A percentile compares a stretch with the other conserved stretches of the same genome.
These are phyloP conservation scores for Mobula birostris DNA, from an alignment of 2,113 vertebrate genomes.

Conservation along the genomic window DNA sequence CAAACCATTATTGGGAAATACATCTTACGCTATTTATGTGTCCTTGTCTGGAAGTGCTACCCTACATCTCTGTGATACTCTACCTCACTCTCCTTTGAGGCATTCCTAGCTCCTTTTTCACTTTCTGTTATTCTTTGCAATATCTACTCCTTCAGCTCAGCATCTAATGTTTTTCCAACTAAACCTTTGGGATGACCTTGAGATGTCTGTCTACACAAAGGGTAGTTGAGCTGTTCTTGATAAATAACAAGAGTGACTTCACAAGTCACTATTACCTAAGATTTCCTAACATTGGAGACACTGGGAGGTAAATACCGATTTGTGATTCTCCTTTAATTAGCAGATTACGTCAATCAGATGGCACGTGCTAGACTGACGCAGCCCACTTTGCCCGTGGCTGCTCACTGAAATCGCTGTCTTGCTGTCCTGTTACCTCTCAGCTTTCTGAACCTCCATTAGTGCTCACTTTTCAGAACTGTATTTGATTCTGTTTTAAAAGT, in stretches of 20 bases:
- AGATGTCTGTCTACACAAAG: neutral
- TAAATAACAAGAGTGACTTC: neutral
- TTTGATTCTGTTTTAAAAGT: too few relatives aligned
- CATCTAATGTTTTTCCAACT: neutral
- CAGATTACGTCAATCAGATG: neutral
- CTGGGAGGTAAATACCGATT: neutral
- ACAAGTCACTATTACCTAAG: neutral
- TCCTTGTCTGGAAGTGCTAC: neutral
- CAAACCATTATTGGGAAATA: neutral
- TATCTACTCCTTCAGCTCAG: neutral
- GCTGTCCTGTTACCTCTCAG: too few relatives aligned
- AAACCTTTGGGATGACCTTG: neutral
- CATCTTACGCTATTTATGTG: neutral
- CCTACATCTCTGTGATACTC: neutral
- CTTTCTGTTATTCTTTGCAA: neutral
- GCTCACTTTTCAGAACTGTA: too few relatives aligned
- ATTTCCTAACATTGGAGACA: neutral
- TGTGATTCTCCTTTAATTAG: neutral
- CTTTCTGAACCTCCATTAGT: too few relatives aligned
- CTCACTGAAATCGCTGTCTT: too few relatives aligned
- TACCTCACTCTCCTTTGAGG: too few relatives aligned
- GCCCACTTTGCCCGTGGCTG: too few relatives aligned
- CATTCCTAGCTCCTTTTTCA: neutral
- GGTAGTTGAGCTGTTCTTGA: too few relatives aligned
- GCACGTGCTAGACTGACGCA: too few relatives aligned